Evolutionary conservation across 2,888 invertebrate species (phyloP), one percentile per base, ranked within the genome.

Genomic region (Petrophora chlorosata): DNA sequence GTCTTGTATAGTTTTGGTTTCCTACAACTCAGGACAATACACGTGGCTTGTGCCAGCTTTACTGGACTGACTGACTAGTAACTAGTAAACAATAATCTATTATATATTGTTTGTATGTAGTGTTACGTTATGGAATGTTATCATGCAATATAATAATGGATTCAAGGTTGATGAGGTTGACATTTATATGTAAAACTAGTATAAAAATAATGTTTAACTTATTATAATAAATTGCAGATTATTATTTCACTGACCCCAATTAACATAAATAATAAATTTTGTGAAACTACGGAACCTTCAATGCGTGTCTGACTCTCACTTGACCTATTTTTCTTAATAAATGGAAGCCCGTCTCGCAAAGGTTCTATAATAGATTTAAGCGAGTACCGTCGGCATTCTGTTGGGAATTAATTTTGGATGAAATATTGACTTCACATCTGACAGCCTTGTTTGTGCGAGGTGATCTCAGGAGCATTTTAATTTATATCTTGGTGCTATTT

Each of bases 401-500:
- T 19, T 26, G 42, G 32, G 22, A 39, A 49, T 48, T 39, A 43
- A 39, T 43, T 39, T 49, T 44, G 32, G 33, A 42, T 43, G 33
- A 53, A 48, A 51, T 47, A 58, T 54, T 50, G 50, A 50, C 47
- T 50, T 35, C 47, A 43, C 40, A 33, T 34, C 49, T 45, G 48
- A 53, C 56, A 53, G 41, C 34, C 52, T 56, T 53, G 53, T 49
- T 51, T 48, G 44, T 33, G 46, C 44, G 38, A 47, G 49, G 53
- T 51, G 53, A 53, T 55, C 42, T 46, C 46, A 35, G 54, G 53
- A 64, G 60, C 63, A 50, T 56, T 60, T 56, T 64, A 63, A 76
- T 82, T 76, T 79, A 78, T 79, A 73, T 71, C 67, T 69, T 61
- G 54, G 63, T 65, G 75, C 79, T 85, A 85, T 84, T 83, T 85